Conservation (phyloP, 2,113 vertebrate species). For the Bothrops jararaca region DNA sequence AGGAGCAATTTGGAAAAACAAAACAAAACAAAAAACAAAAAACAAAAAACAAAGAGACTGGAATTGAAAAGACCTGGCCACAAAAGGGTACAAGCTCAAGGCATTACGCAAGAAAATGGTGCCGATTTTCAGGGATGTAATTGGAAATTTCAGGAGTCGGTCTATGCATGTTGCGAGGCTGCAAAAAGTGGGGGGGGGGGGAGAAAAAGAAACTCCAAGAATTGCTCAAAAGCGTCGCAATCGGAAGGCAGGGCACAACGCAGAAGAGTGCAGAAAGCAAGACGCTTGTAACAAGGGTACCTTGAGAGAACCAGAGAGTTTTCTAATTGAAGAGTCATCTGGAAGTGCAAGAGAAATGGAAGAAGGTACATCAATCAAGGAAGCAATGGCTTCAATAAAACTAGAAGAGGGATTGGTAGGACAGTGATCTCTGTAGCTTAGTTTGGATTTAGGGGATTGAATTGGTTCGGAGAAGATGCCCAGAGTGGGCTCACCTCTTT, state of each 20-base stretch:
- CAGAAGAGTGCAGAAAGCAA: neutral
- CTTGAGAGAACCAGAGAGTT: conserved; percentile 73
- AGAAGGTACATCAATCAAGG: neutral
- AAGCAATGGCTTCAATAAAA: neutral
- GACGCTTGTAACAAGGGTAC: conserved; percentile 43
- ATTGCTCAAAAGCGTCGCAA: neutral
- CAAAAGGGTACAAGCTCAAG: neutral
- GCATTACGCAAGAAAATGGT: neutral
- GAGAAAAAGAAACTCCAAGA: neutral
- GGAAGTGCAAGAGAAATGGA: conserved; percentile 41
- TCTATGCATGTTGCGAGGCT: neutral
- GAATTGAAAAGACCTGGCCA: neutral
- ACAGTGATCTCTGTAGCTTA: too few relatives aligned
- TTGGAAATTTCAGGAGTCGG: neutral
- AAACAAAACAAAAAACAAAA: neutral
- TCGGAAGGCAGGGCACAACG: neutral
- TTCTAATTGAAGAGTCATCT: conserved; percentile 86
- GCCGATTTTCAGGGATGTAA: neutral
- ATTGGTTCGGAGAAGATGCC: neutral
- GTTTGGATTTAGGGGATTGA: neutral
- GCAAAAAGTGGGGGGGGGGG: neutral
- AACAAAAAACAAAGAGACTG: neutral
- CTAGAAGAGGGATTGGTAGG: neutral
- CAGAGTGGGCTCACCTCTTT: neutral
- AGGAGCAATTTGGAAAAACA: neutral